Evolutionary conservation across 2,113 vertebrate genomes (phyloP), one percentile per base, ranked within the genome.

Genomic region (Oxyura jamaicensis): DNA sequence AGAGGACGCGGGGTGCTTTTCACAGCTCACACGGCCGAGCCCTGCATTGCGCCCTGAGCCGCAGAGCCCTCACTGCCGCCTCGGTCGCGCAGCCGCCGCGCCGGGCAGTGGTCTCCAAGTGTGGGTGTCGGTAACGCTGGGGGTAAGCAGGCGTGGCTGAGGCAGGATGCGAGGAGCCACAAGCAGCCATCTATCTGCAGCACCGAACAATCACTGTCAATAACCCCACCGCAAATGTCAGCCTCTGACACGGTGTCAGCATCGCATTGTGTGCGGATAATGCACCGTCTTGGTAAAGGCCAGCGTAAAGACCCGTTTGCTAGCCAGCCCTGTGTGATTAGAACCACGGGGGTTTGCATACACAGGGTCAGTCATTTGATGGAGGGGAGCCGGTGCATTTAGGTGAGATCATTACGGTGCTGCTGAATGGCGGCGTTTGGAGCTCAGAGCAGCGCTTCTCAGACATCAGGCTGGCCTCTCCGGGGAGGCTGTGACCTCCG

Each of bases 71-170:
- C 36, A 39, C 60, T 3, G 0, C 26, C 8, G 52, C 69, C 46
- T 33, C 3, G 1, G 16, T 48, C 2, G 1, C 3, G 56, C 20
- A 3, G 2, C 10, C 35, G 69, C 44, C 7, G 14, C 29, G 33
- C 55, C 0, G 17, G 8, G 46, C 15, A 33, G 35, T 0, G 8
- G 16, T 8, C 20, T 18, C 41, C 8, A 21, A 20, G 10, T 5
- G 23, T 10, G 72, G 4, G 1, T 6, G 21, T 11, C 1, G 2
- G 2, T 4, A n/a, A 12, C 3, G 20, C 83, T 62, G 2, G 8
- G 62, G 59, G 80, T 1, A 5, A n/a, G 85, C 80, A 71, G 63
- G 31, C 2, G 2, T 10, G 35, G 29, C 3, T 1, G 16, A 41
- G 52, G 25, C 36, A 33, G 59, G 77, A 58, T 3, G 36, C 53